A percentile compares a stretch with the other conserved stretches of the same genome.
Conservation (phyloP, 35 echinoderm and acorn worm genomes). For the Strongylocentrotus purpuratus region DNA sequence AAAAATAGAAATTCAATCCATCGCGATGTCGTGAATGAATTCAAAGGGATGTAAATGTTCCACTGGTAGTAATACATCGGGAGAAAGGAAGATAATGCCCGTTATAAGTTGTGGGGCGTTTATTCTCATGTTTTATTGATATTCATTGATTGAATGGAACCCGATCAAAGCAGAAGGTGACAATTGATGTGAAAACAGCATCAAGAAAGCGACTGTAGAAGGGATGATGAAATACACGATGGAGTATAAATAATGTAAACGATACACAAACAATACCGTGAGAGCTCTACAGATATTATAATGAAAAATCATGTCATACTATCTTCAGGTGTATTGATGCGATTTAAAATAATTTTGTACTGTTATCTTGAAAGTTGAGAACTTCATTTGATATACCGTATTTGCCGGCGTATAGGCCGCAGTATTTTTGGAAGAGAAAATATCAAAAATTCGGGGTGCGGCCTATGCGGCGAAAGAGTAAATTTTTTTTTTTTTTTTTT, state of each 20-base stretch:
- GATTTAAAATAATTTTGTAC: neutral
- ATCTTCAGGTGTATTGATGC: neutral
- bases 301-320: neutral
- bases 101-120: neutral
- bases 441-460: too few relatives aligned
- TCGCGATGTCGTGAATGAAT: neutral
- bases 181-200: neutral
- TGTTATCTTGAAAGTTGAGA: neutral
- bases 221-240: neutral
- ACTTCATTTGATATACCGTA: too few relatives aligned
- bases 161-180: neutral
- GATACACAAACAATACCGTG: neutral
- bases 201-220: neutral
- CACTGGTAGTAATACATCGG: neutral
- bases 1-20: neutral
- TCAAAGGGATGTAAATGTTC: neutral
- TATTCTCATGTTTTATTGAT: neutral
- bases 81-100: neutral
- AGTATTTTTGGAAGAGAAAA: too few relatives aligned
- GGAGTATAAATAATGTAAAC: neutral
- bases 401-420: too few relatives aligned
- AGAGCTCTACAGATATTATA: neutral
- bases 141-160: neutral
- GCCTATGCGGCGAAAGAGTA: too few relatives aligned
- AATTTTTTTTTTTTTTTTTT: too few relatives aligned